These are phyloP conservation scores for Baronia brevicornis DNA, from an alignment of 2,888 invertebrate genomes.

Conservation along the genomic window DNA sequence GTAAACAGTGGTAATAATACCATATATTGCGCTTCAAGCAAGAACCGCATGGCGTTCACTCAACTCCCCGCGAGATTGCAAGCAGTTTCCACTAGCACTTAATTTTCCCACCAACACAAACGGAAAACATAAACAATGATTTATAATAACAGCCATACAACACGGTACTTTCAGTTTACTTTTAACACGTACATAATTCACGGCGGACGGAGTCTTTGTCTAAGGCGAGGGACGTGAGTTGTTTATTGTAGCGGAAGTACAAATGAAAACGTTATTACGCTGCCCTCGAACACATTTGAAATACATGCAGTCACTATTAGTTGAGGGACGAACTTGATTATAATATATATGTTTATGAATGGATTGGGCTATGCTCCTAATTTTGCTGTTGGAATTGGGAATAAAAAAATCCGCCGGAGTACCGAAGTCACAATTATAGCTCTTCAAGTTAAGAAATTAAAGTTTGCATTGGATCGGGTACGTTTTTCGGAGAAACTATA, in stretches of 20 bases:
- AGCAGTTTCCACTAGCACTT: constrained; percentile 65
- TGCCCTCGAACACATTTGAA: constrained; percentile 40
- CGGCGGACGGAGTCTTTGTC: constrained; percentile 69
- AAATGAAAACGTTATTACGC: constrained; percentile 74
- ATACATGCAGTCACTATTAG: constrained; percentile 12
- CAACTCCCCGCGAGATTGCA: constrained; percentile 51
- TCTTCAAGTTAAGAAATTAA: too few species aligned
- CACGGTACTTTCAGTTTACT: constrained; percentile 75
- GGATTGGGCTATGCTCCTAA: too few species aligned
- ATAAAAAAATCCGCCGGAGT: too few species aligned
- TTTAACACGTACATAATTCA: constrained; percentile 76
- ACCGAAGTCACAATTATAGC: too few species aligned
- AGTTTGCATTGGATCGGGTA: too few species aligned
- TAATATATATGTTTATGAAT: background rate
- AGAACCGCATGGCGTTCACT: constrained; percentile 40
- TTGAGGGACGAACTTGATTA: constrained; percentile 6
- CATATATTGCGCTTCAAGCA: constrained; percentile 39
- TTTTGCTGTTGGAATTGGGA: too few species aligned
- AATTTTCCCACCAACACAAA: constrained; percentile 68
- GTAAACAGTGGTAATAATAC: constrained; percentile 14
- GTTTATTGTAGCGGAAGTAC: constrained; percentile 72
- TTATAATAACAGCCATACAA: constrained; percentile 74
- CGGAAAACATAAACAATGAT: constrained; percentile 77
- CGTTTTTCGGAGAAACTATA: too few species aligned
- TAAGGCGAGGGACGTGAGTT: constrained; percentile 73